phyloP scores from a whole-genome alignment of 2,888 invertebrate genomes.

The Sphaerophoria taeniata region DNA sequence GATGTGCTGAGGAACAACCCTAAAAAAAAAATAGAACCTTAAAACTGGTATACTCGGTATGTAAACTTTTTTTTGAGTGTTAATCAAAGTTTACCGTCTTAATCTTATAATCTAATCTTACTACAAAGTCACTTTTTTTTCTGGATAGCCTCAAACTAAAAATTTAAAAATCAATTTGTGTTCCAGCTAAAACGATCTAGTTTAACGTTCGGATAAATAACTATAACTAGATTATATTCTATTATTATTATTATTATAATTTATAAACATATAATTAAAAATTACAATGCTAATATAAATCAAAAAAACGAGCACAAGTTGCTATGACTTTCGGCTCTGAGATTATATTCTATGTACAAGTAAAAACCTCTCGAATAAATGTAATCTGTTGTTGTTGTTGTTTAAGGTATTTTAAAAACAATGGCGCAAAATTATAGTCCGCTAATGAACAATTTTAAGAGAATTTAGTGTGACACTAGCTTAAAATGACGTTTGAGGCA shows the following conservation, averaged over 20 bases:
- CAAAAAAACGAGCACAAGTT: too few species aligned
- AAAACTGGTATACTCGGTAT: conserved; percentile 59
- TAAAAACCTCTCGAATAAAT: conserved; percentile 1
- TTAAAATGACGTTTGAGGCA: too few species aligned
- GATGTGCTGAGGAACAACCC: too few species aligned
- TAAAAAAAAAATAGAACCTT: conserved; percentile 45
- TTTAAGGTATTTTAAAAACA: conserved; percentile 67
- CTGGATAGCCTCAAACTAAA: conserved; percentile 44
- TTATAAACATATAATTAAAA: too few species aligned
- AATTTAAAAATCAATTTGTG: conserved; percentile 1
- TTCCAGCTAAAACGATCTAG: conserved; percentile 47
- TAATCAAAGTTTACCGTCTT: conserved; percentile 59
- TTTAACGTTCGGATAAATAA: conserved; percentile 32
- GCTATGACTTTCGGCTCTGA: too few species aligned
- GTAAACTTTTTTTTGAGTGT: conserved; percentile 41
- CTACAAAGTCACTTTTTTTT: conserved; percentile 53
- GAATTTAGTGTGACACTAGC: too few species aligned
- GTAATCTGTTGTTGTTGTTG: background rate
- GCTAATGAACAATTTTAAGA: too few species aligned
- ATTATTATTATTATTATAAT: too few species aligned
- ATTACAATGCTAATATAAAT: too few species aligned
- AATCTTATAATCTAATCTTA: conserved; percentile 64
- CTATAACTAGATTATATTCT: conserved; percentile 27
- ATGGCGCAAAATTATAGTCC: too few species aligned
- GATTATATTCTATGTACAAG: conserved; percentile 57